Conservation (phyloP, 2,797 vertebrate species). For the Phyllotis vaccarum region DNA sequence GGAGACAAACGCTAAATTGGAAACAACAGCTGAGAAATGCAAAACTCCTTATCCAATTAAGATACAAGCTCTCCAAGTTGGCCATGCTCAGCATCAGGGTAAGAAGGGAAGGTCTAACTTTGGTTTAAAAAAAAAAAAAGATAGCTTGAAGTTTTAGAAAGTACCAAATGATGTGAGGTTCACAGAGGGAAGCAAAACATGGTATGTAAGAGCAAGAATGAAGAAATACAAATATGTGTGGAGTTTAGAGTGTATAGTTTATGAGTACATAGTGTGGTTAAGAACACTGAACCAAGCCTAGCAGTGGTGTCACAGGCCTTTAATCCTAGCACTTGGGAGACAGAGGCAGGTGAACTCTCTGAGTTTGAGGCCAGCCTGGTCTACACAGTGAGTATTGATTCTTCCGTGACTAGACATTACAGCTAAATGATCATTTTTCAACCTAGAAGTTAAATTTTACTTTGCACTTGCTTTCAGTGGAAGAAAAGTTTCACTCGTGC, state of each 20-base stretch:
- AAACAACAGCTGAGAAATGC: constrained; percentile 67
- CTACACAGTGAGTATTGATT: background rate
- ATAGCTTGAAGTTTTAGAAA: background rate
- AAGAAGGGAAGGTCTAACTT: constrained; percentile 20
- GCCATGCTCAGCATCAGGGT: background rate
- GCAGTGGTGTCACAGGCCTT: background rate
- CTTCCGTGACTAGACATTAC: constrained; percentile 23
- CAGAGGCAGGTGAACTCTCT: background rate
- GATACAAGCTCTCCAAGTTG: background rate
- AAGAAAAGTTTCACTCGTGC: constrained; percentile 46
- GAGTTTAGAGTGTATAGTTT: background rate
- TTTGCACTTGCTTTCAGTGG: background rate
- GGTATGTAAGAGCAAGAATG: background rate
- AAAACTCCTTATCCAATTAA: constrained; percentile 71
- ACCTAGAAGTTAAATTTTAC: background rate
- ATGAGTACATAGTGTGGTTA: background rate
- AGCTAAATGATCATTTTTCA: constrained; percentile 48
- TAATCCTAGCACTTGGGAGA: background rate
- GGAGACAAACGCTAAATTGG: constrained; percentile 68
- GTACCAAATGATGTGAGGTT: constrained; percentile 38
- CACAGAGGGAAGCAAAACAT: background rate
- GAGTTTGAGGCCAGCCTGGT: background rate
- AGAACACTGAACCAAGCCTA: background rate
- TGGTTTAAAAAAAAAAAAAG: background rate
- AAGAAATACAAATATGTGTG: constrained; percentile 35